These are phyloP conservation scores for Phortica variegata DNA, from an alignment of 1,140 invertebrate species.

Conservation along the genomic window DNA sequence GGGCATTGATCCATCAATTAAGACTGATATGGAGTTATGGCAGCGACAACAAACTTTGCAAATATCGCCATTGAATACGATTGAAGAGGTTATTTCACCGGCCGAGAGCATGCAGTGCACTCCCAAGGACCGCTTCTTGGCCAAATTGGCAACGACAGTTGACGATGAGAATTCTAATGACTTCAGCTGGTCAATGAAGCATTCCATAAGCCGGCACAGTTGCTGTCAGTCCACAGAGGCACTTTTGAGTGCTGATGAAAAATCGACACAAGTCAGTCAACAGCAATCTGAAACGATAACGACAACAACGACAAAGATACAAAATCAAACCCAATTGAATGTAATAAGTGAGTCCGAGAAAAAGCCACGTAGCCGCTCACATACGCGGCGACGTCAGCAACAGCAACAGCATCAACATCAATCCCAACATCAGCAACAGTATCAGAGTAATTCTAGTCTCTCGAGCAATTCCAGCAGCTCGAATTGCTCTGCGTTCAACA, in stretches of 20 bases:
- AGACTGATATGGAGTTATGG: conserved; percentile 48
- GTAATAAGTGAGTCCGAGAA: neutral
- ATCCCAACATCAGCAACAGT: neutral
- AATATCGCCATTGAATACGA: conserved; percentile 48
- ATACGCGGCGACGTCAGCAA: conserved; percentile 27
- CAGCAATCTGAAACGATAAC: neutral
- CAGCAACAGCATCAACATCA: conserved; percentile 11
- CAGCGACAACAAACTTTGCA: conserved; percentile 49
- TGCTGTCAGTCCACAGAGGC: conserved; percentile 53
- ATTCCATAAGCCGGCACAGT: conserved; percentile 42
- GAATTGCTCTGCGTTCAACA: conserved; percentile 36
- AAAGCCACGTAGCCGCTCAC: conserved; percentile 1
- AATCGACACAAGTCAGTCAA: neutral
- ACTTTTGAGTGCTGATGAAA: conserved; percentile 33
- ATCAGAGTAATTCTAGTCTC: conserved; percentile 32
- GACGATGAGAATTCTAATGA: conserved; percentile 52
- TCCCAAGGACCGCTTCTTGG: conserved; percentile 33
- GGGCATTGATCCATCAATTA: conserved; percentile 44
- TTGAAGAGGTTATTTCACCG: conserved; percentile 45
- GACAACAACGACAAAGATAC: conserved; percentile 4
- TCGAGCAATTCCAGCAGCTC: conserved; percentile 45
- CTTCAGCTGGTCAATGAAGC: conserved; percentile 51
- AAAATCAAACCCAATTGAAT: conserved; percentile 3
- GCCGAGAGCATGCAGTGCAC: conserved; percentile 21
- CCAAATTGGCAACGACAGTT: conserved; percentile 10